Evolutionary conservation across 2,113 vertebrate genomes (phyloP), one percentile per base, ranked within the genome.

Genomic region (Cygnus atratus): DNA sequence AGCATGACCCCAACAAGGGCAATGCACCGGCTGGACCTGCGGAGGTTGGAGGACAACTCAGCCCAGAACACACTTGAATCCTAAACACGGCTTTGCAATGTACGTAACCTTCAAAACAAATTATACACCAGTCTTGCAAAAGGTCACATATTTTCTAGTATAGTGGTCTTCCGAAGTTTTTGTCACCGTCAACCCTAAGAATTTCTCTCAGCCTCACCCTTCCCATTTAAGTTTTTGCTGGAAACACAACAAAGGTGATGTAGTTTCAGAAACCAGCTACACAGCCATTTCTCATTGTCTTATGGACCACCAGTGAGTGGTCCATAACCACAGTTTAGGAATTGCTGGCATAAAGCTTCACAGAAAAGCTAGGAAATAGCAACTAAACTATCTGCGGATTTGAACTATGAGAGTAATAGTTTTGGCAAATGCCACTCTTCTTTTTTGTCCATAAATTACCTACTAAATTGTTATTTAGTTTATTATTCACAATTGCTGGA

Each of bases 171-270:
- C 33, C 15, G 83, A 79, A 66, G 31, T 67, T 82, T 85, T 92
- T 88, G 86, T 87, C 46, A 28, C 52, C 59, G 46, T 78, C 52
- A 84, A 11, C 19, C 57, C 37, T 50, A 43, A 78, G 83, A 71
- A 87, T 31, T 78, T 92, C 57, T 66, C 55, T 84, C 65, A 72
- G 46, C 28, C 13, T 39, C 74, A 84, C 77, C 43, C 88, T 88
- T 81, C 61, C 65, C 73, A 75, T 81, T 33, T 80, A 78, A 84
- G 35, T 87, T 92, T 92, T 89, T 54, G 78, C 0, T 95, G 94
- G 92, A 95, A 96, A 78, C 61, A 96, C 80, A 93, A 92, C 87
- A 95, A 89, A 96, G 87, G 70, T 95, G 89, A 78, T 84, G 48
- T 16, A 75, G 76, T 68, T 81, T 81, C 43, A 84, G 70, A 92